Evolutionary conservation across 2,797 vertebrate genomes (phyloP).

Genomic region (Phaenicophaeus curvirostris): DNA sequence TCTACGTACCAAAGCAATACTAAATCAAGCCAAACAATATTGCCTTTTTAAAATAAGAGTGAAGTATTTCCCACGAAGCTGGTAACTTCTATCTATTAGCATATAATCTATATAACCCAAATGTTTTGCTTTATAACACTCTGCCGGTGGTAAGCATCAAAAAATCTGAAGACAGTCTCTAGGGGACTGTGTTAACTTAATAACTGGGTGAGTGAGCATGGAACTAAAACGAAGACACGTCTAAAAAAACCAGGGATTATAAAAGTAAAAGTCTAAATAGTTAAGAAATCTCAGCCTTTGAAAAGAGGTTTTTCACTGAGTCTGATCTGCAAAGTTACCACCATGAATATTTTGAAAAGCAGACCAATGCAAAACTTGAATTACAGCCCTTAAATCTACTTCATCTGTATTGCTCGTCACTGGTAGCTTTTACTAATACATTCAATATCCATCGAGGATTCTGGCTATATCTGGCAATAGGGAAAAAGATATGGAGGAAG

Average conservation of each 20-base stretch:
- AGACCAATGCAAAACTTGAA: background rate
- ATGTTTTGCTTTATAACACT: conserved; percentile 38
- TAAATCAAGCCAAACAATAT: conserved; percentile 68
- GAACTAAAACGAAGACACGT: background rate
- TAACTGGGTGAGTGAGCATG: conserved; percentile 19
- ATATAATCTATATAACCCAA: conserved; percentile 50
- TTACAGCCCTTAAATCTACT: background rate
- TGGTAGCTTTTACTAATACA: background rate
- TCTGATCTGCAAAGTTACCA: background rate
- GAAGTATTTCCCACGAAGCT: conserved; percentile 70
- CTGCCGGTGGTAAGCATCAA: conserved; percentile 13
- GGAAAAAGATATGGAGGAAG: background rate
- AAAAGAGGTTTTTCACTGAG: background rate
- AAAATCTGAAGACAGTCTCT: background rate
- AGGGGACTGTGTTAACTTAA: conserved; percentile 16
- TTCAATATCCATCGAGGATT: background rate
- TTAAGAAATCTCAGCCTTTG: background rate
- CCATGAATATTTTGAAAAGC: conserved; percentile 10
- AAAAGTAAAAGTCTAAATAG: conserved; percentile 3
- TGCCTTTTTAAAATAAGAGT: conserved; percentile 23
- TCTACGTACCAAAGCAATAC: conserved; percentile 49
- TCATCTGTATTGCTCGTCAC: background rate
- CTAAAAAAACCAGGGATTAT: background rate
- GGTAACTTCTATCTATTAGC: conserved; percentile 63
- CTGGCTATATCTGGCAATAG: background rate